These are phyloP conservation scores for Periphyllus acericola DNA, from an alignment of 2,888 invertebrate genomes.

Conservation along the genomic window DNA sequence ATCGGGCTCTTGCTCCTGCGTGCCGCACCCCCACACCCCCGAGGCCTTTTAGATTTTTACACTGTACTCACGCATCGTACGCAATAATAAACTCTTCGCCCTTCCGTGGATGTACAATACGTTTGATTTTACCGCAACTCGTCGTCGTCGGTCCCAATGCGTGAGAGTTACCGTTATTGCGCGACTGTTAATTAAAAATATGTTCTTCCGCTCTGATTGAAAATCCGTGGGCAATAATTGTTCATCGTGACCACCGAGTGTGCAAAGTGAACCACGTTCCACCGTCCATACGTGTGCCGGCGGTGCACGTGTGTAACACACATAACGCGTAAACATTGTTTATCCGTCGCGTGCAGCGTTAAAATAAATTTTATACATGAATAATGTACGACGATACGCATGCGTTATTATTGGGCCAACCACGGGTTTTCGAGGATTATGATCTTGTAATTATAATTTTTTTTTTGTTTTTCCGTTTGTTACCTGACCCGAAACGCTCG, in stretches of 20 bases:
- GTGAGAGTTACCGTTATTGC: background rate
- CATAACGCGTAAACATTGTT: background rate
- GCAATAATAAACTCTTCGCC: too few relatives aligned
- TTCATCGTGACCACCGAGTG: slow-evolving; percentile 41
- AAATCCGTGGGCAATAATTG: slow-evolving; percentile 13
- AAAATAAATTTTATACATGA: background rate
- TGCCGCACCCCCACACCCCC: background rate
- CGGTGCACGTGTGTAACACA: background rate
- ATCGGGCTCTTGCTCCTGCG: background rate
- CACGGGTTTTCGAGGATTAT: slow-evolving; percentile 17
- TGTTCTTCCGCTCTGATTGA: slow-evolving; percentile 54
- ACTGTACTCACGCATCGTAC: background rate
- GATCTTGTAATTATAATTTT: slow-evolving; percentile 12
- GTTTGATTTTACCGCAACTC: background rate
- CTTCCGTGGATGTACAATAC: too few relatives aligned
- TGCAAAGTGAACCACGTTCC: slow-evolving; percentile 25
- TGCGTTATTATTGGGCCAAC: slow-evolving; percentile 38
- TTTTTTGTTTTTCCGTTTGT: background rate
- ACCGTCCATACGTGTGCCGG: background rate
- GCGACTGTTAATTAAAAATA: slow-evolving; percentile 3
- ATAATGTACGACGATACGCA: slow-evolving; percentile 24
- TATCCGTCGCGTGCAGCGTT: background rate
- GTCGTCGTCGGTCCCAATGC: background rate
- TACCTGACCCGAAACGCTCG: slow-evolving; percentile 23
- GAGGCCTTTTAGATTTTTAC: background rate